A percentile compares a stretch with the other conserved stretches of the same genome.
Evolutionary conservation across 2,113 vertebrate species (phyloP).

Genomic region (Candoia aspera): DNA sequence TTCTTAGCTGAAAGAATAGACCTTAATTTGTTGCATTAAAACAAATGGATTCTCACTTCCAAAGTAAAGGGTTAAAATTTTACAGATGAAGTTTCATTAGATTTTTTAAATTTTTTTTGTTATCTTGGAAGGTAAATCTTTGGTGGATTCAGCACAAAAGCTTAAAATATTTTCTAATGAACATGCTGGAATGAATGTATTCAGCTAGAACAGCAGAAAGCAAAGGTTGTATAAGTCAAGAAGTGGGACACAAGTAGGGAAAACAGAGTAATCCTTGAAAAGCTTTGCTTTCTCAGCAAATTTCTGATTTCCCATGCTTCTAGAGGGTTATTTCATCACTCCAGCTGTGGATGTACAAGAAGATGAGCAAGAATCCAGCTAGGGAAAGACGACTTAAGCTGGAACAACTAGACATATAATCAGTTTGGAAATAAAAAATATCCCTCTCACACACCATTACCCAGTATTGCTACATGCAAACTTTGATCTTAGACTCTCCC

Average conservation of each 20-base stretch:
- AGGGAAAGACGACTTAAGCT: neutral
- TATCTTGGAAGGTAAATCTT: conserved; percentile 4
- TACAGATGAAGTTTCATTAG: conserved; percentile 5
- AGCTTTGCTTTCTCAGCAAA: conserved; percentile 17
- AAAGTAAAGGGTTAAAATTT: conserved; percentile 16
- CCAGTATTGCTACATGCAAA: neutral
- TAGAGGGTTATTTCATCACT: neutral
- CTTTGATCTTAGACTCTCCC: neutral
- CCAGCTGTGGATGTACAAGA: neutral
- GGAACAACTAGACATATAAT: neutral
- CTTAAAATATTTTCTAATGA: conserved; percentile 30
- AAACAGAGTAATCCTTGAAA: conserved; percentile 17
- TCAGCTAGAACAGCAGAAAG: conserved; percentile 20
- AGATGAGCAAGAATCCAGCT: neutral
- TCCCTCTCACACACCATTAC: neutral
- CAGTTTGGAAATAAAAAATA: neutral
- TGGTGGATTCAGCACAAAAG: conserved; percentile 23
- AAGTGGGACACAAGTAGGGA: neutral
- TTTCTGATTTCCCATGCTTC: neutral
- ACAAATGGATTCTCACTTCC: neutral
- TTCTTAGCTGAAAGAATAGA: neutral
- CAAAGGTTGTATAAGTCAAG: conserved; percentile 11
- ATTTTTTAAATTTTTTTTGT: conserved; percentile 1
- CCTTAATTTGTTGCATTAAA: neutral
- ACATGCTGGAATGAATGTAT: neutral